These are phyloP conservation scores for Accipiter badius DNA, from an alignment of 2,797 vertebrate species.

Conservation along the genomic window DNA sequence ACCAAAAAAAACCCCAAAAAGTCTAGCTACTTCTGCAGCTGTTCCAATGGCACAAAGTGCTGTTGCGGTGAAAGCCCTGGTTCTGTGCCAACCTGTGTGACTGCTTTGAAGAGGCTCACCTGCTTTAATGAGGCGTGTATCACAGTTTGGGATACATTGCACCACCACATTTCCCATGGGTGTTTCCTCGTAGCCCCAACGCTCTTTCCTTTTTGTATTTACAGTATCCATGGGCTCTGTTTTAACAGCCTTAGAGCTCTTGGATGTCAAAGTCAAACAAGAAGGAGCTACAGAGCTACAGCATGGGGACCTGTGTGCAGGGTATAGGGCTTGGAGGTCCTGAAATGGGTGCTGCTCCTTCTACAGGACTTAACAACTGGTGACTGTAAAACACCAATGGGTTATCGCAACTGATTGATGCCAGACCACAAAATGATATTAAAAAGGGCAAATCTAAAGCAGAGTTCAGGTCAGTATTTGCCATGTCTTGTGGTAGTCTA, in stretches of 20 bases:
- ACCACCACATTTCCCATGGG: neutral
- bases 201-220: neutral
- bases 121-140: neutral
- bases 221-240: neutral
- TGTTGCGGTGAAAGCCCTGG: neutral
- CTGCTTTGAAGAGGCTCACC: slow-evolving; percentile 14
- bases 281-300: neutral
- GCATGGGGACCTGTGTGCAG: fast-evolving
- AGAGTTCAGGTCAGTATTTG: neutral
- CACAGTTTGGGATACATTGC: neutral
- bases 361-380: neutral
- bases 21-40: neutral
- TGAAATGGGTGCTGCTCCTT: neutral
- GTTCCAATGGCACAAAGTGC: neutral
- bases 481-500: neutral
- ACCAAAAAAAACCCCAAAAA: neutral
- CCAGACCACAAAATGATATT: neutral
- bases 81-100: slow-evolving; percentile 30
- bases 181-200: neutral
- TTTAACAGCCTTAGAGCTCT: neutral
- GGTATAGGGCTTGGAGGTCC: neutral
- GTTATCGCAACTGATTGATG: neutral
- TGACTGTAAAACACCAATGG: neutral
- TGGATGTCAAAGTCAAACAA: neutral
- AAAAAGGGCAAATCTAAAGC: neutral